Conservation (phyloP, 2,113 vertebrate species). For the Oreochromis spilurus region DNA sequence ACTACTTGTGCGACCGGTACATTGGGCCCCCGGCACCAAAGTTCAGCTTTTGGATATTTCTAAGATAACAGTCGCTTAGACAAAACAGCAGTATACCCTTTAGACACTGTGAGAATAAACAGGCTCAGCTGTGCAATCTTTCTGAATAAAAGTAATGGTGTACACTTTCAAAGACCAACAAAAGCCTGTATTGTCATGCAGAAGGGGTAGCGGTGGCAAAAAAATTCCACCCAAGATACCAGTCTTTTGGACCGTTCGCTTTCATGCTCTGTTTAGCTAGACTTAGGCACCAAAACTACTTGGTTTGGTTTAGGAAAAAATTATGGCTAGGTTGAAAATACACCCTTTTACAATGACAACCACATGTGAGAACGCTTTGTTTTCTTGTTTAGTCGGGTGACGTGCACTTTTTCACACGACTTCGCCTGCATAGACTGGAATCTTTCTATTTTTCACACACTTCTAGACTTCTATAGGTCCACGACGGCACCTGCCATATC, state of each 20-base stretch:
- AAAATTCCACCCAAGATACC: neutral
- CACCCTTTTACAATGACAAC: neutral
- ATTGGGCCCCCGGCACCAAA: neutral
- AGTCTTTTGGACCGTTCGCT: neutral
- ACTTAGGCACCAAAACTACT: neutral
- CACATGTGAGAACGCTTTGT: neutral
- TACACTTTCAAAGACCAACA: neutral
- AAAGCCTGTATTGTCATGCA: neutral
- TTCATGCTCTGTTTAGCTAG: neutral
- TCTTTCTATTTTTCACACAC: neutral
- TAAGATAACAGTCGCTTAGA: neutral
- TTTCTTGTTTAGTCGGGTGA: neutral
- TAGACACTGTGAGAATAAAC: neutral
- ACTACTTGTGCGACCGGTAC: neutral
- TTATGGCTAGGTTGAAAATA: neutral
- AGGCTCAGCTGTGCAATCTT: neutral
- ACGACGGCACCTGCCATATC: rapidly evolving
- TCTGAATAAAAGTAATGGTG: neutral
- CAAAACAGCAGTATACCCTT: neutral
- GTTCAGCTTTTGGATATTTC: neutral
- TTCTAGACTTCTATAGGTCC: neutral
- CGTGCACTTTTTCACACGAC: neutral
- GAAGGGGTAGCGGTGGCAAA: neutral
- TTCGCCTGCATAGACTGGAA: neutral
- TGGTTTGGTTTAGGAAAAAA: neutral